Evolutionary conservation across 2,888 invertebrate genomes (phyloP).

Genomic region (Lasioglossum vierecki): DNA sequence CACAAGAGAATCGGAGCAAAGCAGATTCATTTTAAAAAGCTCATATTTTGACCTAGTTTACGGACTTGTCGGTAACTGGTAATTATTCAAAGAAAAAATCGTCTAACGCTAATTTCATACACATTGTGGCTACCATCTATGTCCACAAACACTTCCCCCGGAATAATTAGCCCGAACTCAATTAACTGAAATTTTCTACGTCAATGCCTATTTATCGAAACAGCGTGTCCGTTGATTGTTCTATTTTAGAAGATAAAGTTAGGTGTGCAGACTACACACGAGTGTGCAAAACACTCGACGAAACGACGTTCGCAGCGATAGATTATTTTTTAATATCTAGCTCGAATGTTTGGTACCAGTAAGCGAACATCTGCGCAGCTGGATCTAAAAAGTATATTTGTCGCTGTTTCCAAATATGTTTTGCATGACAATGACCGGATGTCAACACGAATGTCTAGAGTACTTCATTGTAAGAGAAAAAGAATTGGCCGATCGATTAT

Average conservation of each 20-base stretch:
- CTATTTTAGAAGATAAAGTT: slow-evolving; percentile 15
- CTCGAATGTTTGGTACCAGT: slow-evolving; percentile 58
- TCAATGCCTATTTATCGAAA: slow-evolving; percentile 26
- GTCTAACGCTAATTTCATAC: neutral
- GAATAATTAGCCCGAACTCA: neutral
- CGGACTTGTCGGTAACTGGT: neutral
- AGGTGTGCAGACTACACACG: slow-evolving; percentile 37
- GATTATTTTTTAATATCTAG: slow-evolving; percentile 73
- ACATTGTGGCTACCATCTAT: neutral
- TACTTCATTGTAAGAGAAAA: slow-evolving; percentile 15
- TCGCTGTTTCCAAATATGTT: slow-evolving; percentile 27
- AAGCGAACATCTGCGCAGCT: slow-evolving; percentile 43
- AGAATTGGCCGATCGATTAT: slow-evolving; percentile 1
- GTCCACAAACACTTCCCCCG: neutral
- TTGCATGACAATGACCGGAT: slow-evolving; percentile 30
- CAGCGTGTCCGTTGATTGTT: slow-evolving; percentile 37
- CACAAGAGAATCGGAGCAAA: no score
- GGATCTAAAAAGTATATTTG: slow-evolving; percentile 40
- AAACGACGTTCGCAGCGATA: slow-evolving; percentile 65
- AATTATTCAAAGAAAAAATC: neutral
- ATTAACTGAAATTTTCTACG: neutral
- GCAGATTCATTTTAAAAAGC: neutral
- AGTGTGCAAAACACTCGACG: slow-evolving; percentile 50
- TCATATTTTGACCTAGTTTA: neutral
- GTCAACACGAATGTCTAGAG: slow-evolving; percentile 21